Evolutionary conservation across 2,888 invertebrate species (phyloP).

Genomic region (Pimpla rufipes): DNA sequence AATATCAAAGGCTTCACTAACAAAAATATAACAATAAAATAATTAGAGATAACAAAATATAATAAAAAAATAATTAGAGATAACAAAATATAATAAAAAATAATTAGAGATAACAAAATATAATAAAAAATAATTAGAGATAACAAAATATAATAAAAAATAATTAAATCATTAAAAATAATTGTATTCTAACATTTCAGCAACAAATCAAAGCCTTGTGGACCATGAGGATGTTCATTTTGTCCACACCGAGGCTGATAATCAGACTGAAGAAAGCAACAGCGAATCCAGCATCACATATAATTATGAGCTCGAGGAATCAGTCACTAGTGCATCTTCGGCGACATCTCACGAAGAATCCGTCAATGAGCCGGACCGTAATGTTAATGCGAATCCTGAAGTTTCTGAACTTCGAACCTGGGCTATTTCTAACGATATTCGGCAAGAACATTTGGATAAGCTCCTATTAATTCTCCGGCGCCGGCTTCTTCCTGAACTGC

Average conservation of each 20-base stretch:
- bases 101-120: background rate
- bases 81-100: background rate
- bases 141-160: background rate
- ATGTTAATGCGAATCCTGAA: background rate
- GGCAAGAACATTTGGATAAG: constrained; percentile 30
- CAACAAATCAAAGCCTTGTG: background rate
- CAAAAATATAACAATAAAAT: too few relatives aligned
- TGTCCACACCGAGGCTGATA: background rate
- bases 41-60: too few relatives aligned
- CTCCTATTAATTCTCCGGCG: constrained; percentile 60
- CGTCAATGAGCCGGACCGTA: background rate
- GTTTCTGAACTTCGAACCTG: background rate
- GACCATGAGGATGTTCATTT: background rate
- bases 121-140: too few relatives aligned
- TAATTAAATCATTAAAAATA: too few relatives aligned
- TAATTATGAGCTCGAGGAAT: constrained; percentile 5
- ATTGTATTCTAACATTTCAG: background rate
- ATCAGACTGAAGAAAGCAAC: background rate
- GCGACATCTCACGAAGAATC: background rate
- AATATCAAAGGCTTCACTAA: too few relatives aligned
- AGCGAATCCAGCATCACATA: constrained; percentile 2
- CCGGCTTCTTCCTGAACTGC: constrained; percentile 54
- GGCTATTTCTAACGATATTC: constrained; percentile 5
- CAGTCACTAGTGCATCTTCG: background rate
- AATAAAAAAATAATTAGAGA: background rate